A percentile compares a stretch with the other conserved stretches of the same genome.
phyloP scores from a whole-genome alignment of 2,888 invertebrate genomes.

The Alcis repandata region DNA sequence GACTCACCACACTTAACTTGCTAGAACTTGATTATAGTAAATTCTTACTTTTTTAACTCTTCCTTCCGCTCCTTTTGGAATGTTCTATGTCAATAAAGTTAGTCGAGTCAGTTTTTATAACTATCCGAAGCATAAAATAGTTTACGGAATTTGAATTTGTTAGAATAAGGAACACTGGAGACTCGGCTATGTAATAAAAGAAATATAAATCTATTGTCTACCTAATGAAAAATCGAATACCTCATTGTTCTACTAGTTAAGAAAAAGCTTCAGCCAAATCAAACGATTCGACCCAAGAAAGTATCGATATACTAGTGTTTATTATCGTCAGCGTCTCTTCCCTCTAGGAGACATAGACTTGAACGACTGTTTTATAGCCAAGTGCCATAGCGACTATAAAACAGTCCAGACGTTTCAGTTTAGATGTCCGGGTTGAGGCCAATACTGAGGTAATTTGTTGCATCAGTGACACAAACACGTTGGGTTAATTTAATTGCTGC shows the following conservation, averaged over 20 bases:
- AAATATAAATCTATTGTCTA: too few relatives aligned
- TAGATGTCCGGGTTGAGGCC: constrained; percentile 21
- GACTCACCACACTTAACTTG: too few relatives aligned
- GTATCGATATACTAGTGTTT: constrained; percentile 33
- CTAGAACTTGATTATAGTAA: too few relatives aligned
- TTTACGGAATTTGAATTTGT: too few relatives aligned
- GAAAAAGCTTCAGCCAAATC: background rate
- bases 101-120: too few relatives aligned
- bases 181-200: too few relatives aligned
- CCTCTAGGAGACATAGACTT: constrained; percentile 25
- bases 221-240: too few relatives aligned
- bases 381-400: constrained; percentile 34
- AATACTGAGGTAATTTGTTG: constrained; percentile 43
- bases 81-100: too few relatives aligned
- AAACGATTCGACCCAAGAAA: background rate
- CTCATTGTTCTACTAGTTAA: background rate
- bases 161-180: too few relatives aligned
- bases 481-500: constrained; percentile 38
- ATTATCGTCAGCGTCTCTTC: constrained; percentile 15
- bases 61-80: too few relatives aligned
- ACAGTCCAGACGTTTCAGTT: constrained; percentile 40
- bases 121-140: too few relatives aligned
- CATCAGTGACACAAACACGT: constrained; percentile 41
- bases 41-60: too few relatives aligned
- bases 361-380: constrained; percentile 32